Evolutionary conservation across 2,113 vertebrate genomes (phyloP).

Genomic region (Oplegnathus fasciatus): DNA sequence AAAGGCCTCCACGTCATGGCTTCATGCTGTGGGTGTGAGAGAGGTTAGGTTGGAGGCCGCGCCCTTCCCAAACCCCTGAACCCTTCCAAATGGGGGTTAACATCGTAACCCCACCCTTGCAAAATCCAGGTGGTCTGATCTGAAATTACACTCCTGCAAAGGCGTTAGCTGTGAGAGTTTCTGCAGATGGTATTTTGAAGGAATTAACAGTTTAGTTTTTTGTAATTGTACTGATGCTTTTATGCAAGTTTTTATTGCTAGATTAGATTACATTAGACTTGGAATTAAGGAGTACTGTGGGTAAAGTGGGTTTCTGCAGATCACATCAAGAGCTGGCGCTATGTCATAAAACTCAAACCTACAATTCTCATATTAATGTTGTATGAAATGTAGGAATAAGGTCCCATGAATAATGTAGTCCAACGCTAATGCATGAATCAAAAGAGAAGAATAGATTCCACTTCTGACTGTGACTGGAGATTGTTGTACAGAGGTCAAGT

Average conservation of each 20-base stretch:
- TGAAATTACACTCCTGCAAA: conserved; percentile 13
- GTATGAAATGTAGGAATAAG: not conserved
- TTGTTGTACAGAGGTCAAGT: conserved; percentile 16
- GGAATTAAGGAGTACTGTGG: not conserved
- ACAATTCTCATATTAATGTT: not conserved
- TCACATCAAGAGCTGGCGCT: not conserved
- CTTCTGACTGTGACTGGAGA: not conserved
- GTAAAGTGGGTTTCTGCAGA: not conserved
- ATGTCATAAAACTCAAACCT: not conserved
- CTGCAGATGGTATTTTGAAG: not conserved
- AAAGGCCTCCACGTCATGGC: not conserved
- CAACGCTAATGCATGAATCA: not conserved
- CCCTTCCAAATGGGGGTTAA: conserved; percentile 22
- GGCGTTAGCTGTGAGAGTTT: not conserved
- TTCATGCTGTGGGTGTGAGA: conserved; percentile 20
- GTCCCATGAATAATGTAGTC: not conserved
- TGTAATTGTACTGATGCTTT: not conserved
- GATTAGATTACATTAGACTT: not conserved
- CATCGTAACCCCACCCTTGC: conserved; percentile 16
- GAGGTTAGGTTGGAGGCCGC: conserved; percentile 15
- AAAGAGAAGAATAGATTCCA: not conserved
- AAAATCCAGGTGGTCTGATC: conserved; percentile 18
- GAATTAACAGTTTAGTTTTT: not conserved
- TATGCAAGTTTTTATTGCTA: not conserved
- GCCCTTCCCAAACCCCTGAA: conserved; percentile 28